Evolutionary conservation across 2,797 vertebrate species (phyloP), one percentile per base, ranked within the genome.

Genomic region (Pseudotriccus pelzelni): DNA sequence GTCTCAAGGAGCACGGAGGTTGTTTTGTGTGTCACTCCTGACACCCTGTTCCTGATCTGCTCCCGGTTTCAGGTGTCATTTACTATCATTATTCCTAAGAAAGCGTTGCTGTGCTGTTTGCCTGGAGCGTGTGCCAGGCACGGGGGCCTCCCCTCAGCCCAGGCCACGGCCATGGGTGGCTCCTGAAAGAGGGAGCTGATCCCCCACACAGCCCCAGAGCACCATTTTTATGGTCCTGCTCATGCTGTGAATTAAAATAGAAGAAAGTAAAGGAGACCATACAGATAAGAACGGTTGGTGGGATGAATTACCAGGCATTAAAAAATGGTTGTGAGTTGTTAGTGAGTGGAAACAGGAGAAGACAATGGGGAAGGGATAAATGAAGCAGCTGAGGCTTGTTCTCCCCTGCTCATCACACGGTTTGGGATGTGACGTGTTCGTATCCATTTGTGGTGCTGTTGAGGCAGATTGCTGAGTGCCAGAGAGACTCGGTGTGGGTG

Each of bases 1-100:
- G 28, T 68, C 63, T 32, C 44, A 32, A 3, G 3, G 5, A 84
- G 39, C 80, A 46, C 6, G 10, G 53, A 22, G 22, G 17, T 34
- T 1, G 1, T 67, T 76, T 79, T 17, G 34, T 37, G 0, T 56
- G 27, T 53, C 63, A 32, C 1, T 0, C 18, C 4, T 64, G 64
- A 17, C 41, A 10, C 36, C 20, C 30, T 34, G 62, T 22, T 30
- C 8, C 5, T 37, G 24, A 56, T n/a, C 24, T 23, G 39, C n/a
- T 58, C 43, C n/a, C 30, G 14, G 12, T 70, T 84, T 50, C 39
- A 32, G 37, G 4, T 23, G 6, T 79, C 22, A 12, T 2, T 60
- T 24, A 13, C 63, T 41, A 41, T 34, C 39, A 37, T 4, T 23
- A 2, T 34, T 44, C 53, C 28, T 60, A 5, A 69, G 66, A 25